phyloP scores from a whole-genome alignment of 37 sponge, comb jelly and placozoan species.

The Oscarella lobularis region DNA sequence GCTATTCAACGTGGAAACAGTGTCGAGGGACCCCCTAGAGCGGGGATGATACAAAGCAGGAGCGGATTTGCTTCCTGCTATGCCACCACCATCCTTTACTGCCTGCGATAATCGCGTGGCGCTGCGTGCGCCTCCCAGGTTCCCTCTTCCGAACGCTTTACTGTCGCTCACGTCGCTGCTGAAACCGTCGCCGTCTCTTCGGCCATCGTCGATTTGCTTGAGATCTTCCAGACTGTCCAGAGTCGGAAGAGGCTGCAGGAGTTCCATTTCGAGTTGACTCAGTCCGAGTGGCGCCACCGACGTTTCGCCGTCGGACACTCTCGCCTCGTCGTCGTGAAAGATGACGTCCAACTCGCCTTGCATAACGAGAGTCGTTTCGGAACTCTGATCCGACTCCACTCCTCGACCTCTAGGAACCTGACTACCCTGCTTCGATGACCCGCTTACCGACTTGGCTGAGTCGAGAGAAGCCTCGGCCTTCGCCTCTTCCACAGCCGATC shows the following conservation, averaged over 20 bases:
- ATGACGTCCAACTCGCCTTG: background rate
- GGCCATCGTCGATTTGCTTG: background rate
- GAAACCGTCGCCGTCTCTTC: background rate
- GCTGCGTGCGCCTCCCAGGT: background rate
- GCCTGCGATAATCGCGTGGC: background rate
- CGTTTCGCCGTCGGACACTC: background rate
- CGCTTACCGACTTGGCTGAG: no score
- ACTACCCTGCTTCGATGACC: background rate
- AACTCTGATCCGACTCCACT: no score
- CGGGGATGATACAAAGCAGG: background rate
- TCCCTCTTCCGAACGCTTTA: background rate
- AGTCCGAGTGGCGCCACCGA: background rate
- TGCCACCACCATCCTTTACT: no score
- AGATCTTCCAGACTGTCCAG: background rate
- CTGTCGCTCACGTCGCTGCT: background rate
- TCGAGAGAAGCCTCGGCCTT: no score
- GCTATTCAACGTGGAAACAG: background rate
- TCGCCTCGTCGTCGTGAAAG: background rate
- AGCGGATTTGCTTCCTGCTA: background rate
- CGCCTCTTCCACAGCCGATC: background rate
- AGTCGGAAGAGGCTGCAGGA: background rate
- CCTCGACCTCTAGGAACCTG: background rate
- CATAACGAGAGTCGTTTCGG: background rate
- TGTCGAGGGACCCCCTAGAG: background rate
- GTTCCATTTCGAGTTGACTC: background rate